Base-by-base conservation (phyloP, 2,888 invertebrate genomes). In the Brenthis hecate region DNA sequence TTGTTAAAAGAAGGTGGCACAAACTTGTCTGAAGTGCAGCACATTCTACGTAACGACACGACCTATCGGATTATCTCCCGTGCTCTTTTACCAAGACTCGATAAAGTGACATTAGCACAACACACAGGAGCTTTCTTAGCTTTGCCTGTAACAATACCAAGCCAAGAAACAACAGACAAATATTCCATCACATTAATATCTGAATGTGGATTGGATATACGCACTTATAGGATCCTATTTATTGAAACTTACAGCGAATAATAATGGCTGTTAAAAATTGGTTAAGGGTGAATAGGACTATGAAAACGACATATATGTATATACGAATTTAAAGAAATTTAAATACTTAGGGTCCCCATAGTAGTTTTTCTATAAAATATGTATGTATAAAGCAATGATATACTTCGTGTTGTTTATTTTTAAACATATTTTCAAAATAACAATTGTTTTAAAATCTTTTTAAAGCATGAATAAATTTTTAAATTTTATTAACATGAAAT, bases 141-240 rank as follows among this genome's bases (percentile, higher is more conserved):
- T 2, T 71, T 92, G 43, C 89, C 87, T 0, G 75, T 89, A 53
- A 88, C 87, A 6, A 68, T 89, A 65, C 85, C 87, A 0, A 72
- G 74, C 2, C 76, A 80, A 6, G 83, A 86, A 48, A 84, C 80
- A 56, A 73, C 83, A 1, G 89, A 90, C 67, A 91, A 88, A 76
- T 88, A 86, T 72, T 75, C 86, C 2, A 71, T 93, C 6, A 85
- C 84, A 8, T 79, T 93, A n/a, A 87, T 85, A 11, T 93, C 93
- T 2, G 87, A 88, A 8, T 90, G 89, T 69, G 89, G 89, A 47
- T 87, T 90, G 87, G 93, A 93, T 72, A 82, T 93, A 67, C 86
- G 93, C 13, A 86, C 85, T 13, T 92, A 92, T 66, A 86, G 80
- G 75, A 82, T 92, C 60, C 54, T 88, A 13, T 89, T 92, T 66